phyloP scores from a whole-genome alignment of 2,888 invertebrate genomes.

The Petrolisthes manimaculis region DNA sequence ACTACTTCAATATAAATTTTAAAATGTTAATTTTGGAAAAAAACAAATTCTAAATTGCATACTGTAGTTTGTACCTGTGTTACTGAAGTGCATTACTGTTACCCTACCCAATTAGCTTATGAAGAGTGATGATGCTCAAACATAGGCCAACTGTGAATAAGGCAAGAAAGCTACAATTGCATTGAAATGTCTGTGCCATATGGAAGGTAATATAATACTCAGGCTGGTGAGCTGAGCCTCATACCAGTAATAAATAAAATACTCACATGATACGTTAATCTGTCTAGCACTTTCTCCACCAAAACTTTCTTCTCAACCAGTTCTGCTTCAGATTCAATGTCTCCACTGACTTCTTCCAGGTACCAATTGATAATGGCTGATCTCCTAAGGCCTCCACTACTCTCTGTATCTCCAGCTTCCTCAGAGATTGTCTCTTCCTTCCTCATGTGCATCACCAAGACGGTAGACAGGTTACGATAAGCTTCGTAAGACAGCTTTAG shows the following conservation, averaged over 20 bases:
- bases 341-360: constrained; percentile 85
- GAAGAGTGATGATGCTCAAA: too few species aligned
- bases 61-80: too few species aligned
- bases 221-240: too few species aligned
- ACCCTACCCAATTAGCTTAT: too few species aligned
- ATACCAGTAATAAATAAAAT: neutral
- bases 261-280: constrained; percentile 86
- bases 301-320: constrained; percentile 87
- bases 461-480: constrained; percentile 91
- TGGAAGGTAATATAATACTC: too few species aligned
- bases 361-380: constrained; percentile 94
- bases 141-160: too few species aligned
- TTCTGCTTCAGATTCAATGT: constrained; percentile 92
- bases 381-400: constrained; percentile 73
- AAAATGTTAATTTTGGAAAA: too few species aligned
- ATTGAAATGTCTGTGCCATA: too few species aligned
- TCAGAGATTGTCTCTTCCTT: constrained; percentile 77
- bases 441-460: constrained; percentile 90
- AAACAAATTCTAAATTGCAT: too few species aligned
- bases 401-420: constrained; percentile 68
- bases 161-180: too few species aligned
- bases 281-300: constrained; percentile 93
- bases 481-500: constrained; percentile 87
- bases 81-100: too few species aligned
- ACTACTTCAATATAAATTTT: too few species aligned